Conservation (phyloP, 2,888 invertebrate genomes). For the Ormyrus nitidulus region DNA sequence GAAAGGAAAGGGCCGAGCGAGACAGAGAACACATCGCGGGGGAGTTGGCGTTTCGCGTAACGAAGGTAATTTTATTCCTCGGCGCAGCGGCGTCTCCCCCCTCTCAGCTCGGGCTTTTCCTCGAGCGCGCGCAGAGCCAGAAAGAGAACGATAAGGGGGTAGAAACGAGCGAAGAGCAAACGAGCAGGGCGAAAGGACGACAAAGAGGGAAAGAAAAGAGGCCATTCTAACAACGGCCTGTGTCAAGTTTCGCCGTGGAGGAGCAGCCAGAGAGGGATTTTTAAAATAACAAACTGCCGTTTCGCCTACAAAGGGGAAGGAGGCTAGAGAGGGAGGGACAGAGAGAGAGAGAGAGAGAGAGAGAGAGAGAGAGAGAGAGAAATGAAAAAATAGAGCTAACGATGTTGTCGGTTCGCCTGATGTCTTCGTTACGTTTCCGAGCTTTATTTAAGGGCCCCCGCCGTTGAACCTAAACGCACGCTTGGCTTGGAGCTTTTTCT, state of each 20-base stretch:
- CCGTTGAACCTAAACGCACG: background rate
- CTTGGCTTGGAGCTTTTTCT: background rate
- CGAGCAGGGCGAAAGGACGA: constrained; percentile 55
- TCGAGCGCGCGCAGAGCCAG: constrained; percentile 30
- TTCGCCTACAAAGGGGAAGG: constrained; percentile 34
- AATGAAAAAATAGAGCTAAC: constrained; percentile 52
- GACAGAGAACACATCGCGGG: constrained; percentile 62
- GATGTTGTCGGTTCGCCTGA: constrained; percentile 42
- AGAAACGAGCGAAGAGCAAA: constrained; percentile 60
- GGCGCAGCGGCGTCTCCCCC: constrained; percentile 57
- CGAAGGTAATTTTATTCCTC: constrained; percentile 75
- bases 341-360: constrained; percentile 45
- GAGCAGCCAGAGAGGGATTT: constrained; percentile 61
- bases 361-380: constrained; percentile 50
- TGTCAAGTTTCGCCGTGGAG: constrained; percentile 67
- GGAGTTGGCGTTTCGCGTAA: constrained; percentile 72
- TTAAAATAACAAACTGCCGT: constrained; percentile 68
- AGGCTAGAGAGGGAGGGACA: constrained; percentile 35
- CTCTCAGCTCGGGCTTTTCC: constrained; percentile 15
- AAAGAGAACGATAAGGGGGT: constrained; percentile 64
- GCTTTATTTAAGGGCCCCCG: constrained; percentile 30
- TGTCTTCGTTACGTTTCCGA: constrained; percentile 47
- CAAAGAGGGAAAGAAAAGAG: constrained; percentile 57
- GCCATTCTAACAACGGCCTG: constrained; percentile 59
- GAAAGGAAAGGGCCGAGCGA: constrained; percentile 41